These are phyloP conservation scores for Pherbina coryleti DNA, from an alignment of 2,888 invertebrate species.

Conservation along the genomic window DNA sequence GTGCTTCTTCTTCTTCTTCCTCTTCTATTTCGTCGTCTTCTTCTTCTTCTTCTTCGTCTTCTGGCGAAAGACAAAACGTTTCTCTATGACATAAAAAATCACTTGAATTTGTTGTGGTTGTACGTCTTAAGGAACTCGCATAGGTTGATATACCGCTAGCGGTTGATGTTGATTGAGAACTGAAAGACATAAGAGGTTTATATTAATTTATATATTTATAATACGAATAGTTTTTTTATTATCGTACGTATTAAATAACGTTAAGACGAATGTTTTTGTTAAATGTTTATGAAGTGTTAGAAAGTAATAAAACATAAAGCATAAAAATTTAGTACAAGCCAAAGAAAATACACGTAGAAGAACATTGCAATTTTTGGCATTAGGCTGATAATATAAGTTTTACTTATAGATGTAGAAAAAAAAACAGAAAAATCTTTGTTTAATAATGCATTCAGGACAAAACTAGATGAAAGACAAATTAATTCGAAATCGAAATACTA, in stretches of 20 bases:
- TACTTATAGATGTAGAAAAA: no score
- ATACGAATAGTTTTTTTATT: background rate
- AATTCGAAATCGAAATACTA: no score
- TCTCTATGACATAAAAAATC: slow-evolving; percentile 69
- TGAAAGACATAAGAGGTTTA: slow-evolving; percentile 45
- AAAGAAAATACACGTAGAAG: background rate
- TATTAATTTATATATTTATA: background rate
- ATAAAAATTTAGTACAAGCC: background rate
- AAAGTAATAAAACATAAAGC: background rate
- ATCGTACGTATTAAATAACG: background rate
- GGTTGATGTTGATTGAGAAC: slow-evolving; percentile 68
- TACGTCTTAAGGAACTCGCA: slow-evolving; percentile 67
- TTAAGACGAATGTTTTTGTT: background rate
- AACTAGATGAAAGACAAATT: no score
- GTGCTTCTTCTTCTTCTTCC: slow-evolving; percentile 43
- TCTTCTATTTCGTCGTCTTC: slow-evolving; percentile 50
- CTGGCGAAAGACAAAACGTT: slow-evolving; percentile 67
- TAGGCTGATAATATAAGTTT: no score
- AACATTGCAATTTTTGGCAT: no score
- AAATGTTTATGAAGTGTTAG: background rate
- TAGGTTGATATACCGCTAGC: slow-evolving; percentile 69
- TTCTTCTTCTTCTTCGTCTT: slow-evolving; percentile 59
- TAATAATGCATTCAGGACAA: no score
- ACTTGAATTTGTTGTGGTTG: slow-evolving; percentile 68
- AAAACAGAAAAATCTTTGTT: no score